Evolutionary conservation across 2,797 vertebrate genomes (phyloP), one percentile per base, ranked within the genome.

Genomic region (Cirrhinus mrigala): DNA sequence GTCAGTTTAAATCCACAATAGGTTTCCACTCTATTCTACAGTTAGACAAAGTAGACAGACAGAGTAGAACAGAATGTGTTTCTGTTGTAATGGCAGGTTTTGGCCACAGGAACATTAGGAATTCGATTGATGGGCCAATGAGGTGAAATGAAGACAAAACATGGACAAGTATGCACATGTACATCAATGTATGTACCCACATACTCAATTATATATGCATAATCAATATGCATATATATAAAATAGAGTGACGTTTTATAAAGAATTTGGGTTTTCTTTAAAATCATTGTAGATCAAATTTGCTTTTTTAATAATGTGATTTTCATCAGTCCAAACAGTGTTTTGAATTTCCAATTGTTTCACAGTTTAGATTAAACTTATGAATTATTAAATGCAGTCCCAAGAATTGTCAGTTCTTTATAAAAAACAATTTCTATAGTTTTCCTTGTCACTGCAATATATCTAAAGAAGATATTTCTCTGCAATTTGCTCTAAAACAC

Each of bases 191-290:
- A 92, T 88, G 92, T 93, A 88, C 87, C 89, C 87, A 90, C 93
- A 94, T 92, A 93, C 92, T 91, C 91, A 90, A 89, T 92, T 94
- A 94, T 95, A 94, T 94, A 94, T 94, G 89, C 92, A 94, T 94
- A 92, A 86, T 70, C 24, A 50, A 92, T 92, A 94, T 94, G 92
- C 90, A 95, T 94, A 95, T 94, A 95, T 94, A 94, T 92, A 90
- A 95, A 95, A 94, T 95, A 94, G 94, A 95, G 94, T 91, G 94
- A 93, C 71, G 91, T 94, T 94, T 95, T 95, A 95, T 95, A 95
- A 95, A 95, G 94, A 95, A 94, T 90, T 89, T 82, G 71, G 83
- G 80, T 89, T 78, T 89, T 70, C n/a, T 33, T 29, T 18, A 50
- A 16, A 76, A 75, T 24, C 0, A 48, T 50, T 87, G 75, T 86